phyloP scores from a whole-genome alignment of 2,113 vertebrate species.

The Chamaetylas fuelleborni region DNA sequence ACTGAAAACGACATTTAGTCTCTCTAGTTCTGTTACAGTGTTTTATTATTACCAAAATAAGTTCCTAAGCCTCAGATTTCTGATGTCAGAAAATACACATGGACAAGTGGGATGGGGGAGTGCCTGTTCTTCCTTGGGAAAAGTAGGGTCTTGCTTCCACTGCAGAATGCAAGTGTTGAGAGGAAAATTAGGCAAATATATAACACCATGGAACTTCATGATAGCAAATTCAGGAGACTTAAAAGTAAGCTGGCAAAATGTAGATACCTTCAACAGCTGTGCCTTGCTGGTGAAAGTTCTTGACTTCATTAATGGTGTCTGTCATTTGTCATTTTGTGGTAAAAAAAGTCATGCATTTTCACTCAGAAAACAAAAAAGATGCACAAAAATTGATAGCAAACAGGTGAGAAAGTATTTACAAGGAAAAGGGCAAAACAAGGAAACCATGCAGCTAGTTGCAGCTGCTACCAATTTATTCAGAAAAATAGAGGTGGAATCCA shows the following conservation, averaged over 20 bases:
- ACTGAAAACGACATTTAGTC: neutral
- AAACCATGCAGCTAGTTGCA: neutral
- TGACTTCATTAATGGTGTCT: neutral
- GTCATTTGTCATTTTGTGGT: neutral
- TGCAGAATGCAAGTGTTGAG: neutral
- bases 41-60: neutral
- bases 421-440: neutral
- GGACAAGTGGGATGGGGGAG: neutral
- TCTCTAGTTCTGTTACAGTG: neutral
- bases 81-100: neutral
- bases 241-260: neutral
- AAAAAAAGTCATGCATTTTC: neutral
- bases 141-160: neutral
- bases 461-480: neutral
- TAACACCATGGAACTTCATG: neutral
- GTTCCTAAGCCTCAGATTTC: neutral
- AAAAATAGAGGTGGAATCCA: neutral
- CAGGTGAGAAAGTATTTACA: neutral
- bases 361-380: neutral
- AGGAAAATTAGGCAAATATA: neutral
- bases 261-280: neutral
- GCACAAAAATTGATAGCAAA: accelerated
- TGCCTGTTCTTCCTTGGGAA: neutral
- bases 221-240: neutral
- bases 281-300: neutral